Evolutionary conservation across 2,797 vertebrate species (phyloP).

Genomic region (Rousettus madagascariensis): DNA sequence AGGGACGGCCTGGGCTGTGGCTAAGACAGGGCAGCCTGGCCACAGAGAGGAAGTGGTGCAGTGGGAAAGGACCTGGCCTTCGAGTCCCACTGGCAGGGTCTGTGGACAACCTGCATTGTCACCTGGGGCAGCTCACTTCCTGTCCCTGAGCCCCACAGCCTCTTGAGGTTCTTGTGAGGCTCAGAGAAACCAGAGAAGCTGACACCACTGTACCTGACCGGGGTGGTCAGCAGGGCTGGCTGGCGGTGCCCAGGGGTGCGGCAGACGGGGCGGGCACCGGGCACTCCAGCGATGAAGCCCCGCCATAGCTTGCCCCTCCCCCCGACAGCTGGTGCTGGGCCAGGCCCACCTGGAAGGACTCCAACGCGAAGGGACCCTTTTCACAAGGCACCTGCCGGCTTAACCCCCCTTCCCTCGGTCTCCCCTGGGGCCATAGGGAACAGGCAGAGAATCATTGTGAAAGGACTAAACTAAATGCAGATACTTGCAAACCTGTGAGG

Average conservation of each 20-base stretch:
- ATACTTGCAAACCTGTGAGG: neutral
- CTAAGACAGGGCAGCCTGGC: neutral
- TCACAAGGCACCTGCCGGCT: neutral
- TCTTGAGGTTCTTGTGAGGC: neutral
- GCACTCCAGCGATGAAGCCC: neutral
- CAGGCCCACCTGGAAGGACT: neutral
- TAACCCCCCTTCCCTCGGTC: neutral
- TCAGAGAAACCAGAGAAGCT: neutral
- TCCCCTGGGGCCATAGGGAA: neutral
- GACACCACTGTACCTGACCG: rapidly evolving
- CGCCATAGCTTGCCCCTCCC: rapidly evolving
- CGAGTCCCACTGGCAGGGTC: neutral
- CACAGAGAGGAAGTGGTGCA: neutral
- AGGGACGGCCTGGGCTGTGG: neutral
- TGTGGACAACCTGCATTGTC: neutral
- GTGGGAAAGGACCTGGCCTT: conserved; percentile 30
- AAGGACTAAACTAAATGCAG: neutral
- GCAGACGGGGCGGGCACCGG: rapidly evolving
- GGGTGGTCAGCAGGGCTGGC: neutral
- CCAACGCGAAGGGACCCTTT: neutral
- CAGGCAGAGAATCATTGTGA: neutral
- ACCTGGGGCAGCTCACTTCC: conserved; percentile 2
- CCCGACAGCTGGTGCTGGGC: neutral
- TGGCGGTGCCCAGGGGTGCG: neutral
- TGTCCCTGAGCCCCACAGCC: neutral